phyloP scores from a whole-genome alignment of 2,113 vertebrate genomes.

The human region DNA sequence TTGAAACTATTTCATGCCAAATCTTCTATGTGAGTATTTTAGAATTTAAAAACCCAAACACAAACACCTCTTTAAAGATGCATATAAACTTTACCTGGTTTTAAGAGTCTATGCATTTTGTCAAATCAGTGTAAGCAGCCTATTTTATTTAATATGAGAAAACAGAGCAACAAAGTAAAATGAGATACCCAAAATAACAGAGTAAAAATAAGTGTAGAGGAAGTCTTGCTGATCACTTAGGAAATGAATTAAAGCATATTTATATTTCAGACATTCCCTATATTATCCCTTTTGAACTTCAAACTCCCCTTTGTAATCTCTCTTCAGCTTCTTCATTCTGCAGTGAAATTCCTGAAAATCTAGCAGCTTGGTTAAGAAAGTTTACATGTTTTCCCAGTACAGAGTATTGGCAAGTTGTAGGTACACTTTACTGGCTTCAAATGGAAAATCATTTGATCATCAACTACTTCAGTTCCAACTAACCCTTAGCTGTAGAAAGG shows the following conservation, averaged over 20 bases:
- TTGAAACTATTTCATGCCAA: not conserved
- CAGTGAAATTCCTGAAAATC: slow-evolving; percentile 9
- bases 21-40: not conserved
- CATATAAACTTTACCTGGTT: not conserved
- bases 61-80: not conserved
- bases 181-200: not conserved
- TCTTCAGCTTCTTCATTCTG: not conserved
- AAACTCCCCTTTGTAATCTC: not conserved
- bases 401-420: not conserved
- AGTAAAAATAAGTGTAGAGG: not conserved
- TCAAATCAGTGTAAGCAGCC: not conserved
- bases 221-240: not conserved
- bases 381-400: not conserved
- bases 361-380: not conserved
- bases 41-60: not conserved
- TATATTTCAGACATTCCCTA: not conserved
- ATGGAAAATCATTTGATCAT: not conserved
- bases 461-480: not conserved
- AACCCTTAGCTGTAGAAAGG: not conserved
- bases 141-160: not conserved
- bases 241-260: slow-evolving; percentile 5
- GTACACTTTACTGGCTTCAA: not conserved
- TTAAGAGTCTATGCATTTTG: not conserved
- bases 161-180: not conserved
- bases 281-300: not conserved